Conservation (phyloP, 2,113 vertebrate species). For the Ophiodon elongatus region DNA sequence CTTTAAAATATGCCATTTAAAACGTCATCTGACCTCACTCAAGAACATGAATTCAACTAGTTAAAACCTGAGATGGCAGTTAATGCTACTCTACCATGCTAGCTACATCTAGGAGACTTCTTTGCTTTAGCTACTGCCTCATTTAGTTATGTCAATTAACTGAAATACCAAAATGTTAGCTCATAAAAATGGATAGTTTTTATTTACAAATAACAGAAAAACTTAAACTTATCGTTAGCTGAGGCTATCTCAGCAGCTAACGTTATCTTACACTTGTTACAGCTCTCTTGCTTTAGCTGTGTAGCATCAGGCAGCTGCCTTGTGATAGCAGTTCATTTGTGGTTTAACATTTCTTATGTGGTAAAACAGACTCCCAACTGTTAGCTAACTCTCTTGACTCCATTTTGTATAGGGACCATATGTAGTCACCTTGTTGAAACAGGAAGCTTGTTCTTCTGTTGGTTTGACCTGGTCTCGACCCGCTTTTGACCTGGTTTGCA, state of each 20-base stretch:
- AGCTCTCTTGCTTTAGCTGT: neutral
- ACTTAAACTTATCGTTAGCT: neutral
- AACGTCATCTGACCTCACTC: neutral
- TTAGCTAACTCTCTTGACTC: neutral
- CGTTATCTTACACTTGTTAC: neutral
- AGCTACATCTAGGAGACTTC: neutral
- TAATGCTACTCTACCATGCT: neutral
- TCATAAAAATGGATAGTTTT: neutral
- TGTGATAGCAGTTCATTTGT: neutral
- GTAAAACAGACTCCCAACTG: neutral
- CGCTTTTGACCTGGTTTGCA: constrained; percentile 9
- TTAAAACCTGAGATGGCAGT: neutral
- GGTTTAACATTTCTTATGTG: neutral
- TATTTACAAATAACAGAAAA: neutral
- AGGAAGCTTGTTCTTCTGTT: neutral
- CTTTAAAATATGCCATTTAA: neutral
- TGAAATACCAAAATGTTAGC: neutral
- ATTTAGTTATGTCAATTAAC: neutral
- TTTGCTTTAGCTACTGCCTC: neutral
- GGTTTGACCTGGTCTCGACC: neutral
- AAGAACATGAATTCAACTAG: neutral
- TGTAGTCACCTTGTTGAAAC: neutral
- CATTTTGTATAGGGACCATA: neutral
- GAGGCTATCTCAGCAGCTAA: neutral
- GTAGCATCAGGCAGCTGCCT: neutral